A percentile compares a stretch with the other conserved stretches of the same genome.
phyloP scores from a whole-genome alignment of 2,797 vertebrate species.

The Sebastiscus albofasciatus region DNA sequence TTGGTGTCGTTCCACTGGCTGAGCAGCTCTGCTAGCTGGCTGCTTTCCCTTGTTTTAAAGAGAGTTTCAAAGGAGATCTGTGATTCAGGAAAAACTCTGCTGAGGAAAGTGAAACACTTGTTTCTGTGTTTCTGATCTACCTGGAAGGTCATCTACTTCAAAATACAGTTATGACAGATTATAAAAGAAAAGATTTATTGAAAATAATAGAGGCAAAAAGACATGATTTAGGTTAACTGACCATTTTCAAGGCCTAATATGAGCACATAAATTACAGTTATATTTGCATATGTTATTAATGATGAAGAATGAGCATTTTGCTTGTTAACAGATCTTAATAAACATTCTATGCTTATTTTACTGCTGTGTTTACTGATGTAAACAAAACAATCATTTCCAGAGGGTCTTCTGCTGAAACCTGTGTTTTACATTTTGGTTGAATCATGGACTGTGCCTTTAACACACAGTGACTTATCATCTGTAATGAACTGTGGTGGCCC shows the following conservation, averaged over 20 bases:
- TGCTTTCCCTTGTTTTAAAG: constrained; percentile 36
- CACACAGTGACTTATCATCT: neutral
- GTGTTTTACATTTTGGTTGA: neutral
- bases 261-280: neutral
- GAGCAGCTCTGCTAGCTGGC: constrained; percentile 26
- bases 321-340: neutral
- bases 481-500: neutral
- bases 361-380: neutral
- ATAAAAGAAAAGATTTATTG: neutral
- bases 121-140: neutral
- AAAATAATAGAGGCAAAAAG: neutral
- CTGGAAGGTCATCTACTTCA: neutral
- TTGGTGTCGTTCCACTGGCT: constrained; percentile 47
- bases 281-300: neutral
- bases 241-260: neutral
- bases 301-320: neutral
- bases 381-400: neutral
- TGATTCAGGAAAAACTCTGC: constrained; percentile 11
- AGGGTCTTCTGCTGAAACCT: neutral
- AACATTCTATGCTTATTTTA: neutral
- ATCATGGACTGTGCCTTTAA: neutral
- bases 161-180: neutral
- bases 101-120: neutral
- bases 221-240: neutral
- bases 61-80: constrained; percentile 27